phyloP scores from a whole-genome alignment of 2,888 invertebrate species.

The Eristalis pertinax region DNA sequence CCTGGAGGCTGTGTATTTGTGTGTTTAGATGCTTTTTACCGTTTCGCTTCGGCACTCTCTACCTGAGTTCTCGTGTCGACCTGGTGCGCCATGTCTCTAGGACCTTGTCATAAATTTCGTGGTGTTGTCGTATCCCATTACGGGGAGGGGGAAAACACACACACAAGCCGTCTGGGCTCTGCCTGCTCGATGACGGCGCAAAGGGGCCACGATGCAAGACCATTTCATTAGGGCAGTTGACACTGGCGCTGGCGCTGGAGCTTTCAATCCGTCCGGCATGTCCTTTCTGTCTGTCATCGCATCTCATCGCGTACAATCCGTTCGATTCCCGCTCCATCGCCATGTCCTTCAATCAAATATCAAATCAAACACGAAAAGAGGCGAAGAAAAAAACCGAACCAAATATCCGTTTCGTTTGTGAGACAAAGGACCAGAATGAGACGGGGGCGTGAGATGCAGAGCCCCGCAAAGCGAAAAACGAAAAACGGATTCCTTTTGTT shows the following conservation, averaged over 20 bases:
- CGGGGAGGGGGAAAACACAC: conserved; percentile 2
- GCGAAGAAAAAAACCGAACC: conserved; percentile 39
- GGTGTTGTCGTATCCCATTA: conserved; percentile 55
- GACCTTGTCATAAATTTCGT: conserved; percentile 39
- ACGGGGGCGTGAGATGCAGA: not conserved
- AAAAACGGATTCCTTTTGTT: conserved; percentile 21
- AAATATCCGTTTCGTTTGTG: conserved; percentile 58
- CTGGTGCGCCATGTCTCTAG: conserved; percentile 4
- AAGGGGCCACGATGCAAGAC: conserved; percentile 46
- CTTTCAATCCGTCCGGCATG: conserved; percentile 8
- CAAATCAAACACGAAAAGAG: conserved; percentile 31
- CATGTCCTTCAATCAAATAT: conserved; percentile 50
- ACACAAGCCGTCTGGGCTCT: conserved; percentile 16
- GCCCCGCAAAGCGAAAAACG: not conserved
- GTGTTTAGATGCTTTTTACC: conserved; percentile 65
- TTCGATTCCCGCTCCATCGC: conserved; percentile 17
- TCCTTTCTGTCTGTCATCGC: conserved; percentile 42
- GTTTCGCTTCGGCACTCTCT: conserved; percentile 28
- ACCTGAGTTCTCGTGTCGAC: conserved; percentile 36
- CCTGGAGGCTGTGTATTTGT: conserved; percentile 57
- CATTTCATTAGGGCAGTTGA: conserved; percentile 49
- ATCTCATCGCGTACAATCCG: conserved; percentile 57
- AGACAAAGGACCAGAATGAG: conserved; percentile 24
- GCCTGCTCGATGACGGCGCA: conserved; percentile 36
- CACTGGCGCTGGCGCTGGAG: not conserved